Evolutionary conservation across 2,888 invertebrate genomes (phyloP).

Genomic region (Plagodis dolabraria): DNA sequence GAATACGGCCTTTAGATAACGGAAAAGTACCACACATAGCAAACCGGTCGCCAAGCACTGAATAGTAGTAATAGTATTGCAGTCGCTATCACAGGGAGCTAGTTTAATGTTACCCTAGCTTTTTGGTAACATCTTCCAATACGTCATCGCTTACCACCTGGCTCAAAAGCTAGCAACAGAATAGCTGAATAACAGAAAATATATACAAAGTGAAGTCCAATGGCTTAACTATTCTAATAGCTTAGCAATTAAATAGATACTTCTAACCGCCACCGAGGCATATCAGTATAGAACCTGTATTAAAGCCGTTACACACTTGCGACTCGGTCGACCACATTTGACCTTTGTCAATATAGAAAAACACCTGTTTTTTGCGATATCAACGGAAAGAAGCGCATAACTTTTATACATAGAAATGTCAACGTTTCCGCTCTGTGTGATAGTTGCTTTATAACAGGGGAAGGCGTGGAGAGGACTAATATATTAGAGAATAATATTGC

Average conservation of each 20-base stretch:
- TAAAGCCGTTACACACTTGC: slow-evolving; percentile 45
- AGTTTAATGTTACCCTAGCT: too few relatives aligned
- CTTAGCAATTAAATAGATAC: slow-evolving; percentile 19
- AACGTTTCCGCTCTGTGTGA: slow-evolving; percentile 73
- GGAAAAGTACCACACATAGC: too few relatives aligned
- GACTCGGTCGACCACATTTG: slow-evolving; percentile 59
- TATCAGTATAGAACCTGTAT: slow-evolving; percentile 33
- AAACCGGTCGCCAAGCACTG: too few relatives aligned
- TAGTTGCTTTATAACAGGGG: slow-evolving; percentile 45
- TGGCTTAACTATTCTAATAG: not conserved
- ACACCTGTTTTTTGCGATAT: slow-evolving; percentile 72
- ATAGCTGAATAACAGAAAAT: too few relatives aligned
- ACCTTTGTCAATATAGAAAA: slow-evolving; percentile 60
- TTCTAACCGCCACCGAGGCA: slow-evolving; percentile 26
- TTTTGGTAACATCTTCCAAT: too few relatives aligned
- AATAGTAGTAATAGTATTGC: too few relatives aligned
- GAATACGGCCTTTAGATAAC: too few relatives aligned
- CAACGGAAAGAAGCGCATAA: slow-evolving; percentile 68
- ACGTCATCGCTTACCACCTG: too few relatives aligned
- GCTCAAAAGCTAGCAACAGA: too few relatives aligned
- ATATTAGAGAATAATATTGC: not conserved
- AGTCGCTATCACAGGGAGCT: too few relatives aligned
- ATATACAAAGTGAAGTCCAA: not conserved
- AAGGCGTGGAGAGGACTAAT: slow-evolving; percentile 42
- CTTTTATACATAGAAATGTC: slow-evolving; percentile 76